Percentiles rank a stretch among this genome's conserved stretches.
Conservation (phyloP, 2,797 vertebrate species). For the Gymnothorax reevesii region DNA sequence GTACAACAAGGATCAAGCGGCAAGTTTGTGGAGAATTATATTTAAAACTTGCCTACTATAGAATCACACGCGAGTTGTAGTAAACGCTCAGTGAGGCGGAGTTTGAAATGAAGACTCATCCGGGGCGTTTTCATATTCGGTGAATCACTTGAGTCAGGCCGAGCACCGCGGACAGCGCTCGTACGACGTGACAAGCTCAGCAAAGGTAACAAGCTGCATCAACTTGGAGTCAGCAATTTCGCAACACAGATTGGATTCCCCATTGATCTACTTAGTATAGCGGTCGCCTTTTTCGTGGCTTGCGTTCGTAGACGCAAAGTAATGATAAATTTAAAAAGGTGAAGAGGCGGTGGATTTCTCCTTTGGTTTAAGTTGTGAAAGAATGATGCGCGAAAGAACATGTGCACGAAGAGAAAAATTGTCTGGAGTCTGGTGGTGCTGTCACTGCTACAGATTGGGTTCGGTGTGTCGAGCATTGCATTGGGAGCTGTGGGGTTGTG, state of each 20-base stretch:
- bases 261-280: neutral
- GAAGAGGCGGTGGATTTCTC: conserved; percentile 55
- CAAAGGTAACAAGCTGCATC: neutral
- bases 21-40: neutral
- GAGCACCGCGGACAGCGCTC: conserved; percentile 17
- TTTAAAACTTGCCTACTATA: neutral
- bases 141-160: neutral
- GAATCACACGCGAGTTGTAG: neutral
- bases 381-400: conserved; percentile 79
- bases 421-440: conserved; percentile 83
- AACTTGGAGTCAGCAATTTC: neutral
- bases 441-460: conserved; percentile 82
- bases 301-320: conserved; percentile 19
- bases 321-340: conserved; percentile 44
- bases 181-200: neutral
- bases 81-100: neutral
- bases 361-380: conserved; percentile 68
- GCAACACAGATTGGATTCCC: neutral
- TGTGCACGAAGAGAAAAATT: conserved; percentile 83
- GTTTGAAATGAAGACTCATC: neutral
- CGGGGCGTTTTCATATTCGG: neutral
- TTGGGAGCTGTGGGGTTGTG: conserved; percentile 80
- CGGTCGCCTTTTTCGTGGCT: neutral
- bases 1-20: neutral
- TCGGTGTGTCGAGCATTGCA: conserved; percentile 82